Base-by-base conservation (phyloP, 2,113 vertebrate genomes). In the Danionella cerebrum region DNA sequence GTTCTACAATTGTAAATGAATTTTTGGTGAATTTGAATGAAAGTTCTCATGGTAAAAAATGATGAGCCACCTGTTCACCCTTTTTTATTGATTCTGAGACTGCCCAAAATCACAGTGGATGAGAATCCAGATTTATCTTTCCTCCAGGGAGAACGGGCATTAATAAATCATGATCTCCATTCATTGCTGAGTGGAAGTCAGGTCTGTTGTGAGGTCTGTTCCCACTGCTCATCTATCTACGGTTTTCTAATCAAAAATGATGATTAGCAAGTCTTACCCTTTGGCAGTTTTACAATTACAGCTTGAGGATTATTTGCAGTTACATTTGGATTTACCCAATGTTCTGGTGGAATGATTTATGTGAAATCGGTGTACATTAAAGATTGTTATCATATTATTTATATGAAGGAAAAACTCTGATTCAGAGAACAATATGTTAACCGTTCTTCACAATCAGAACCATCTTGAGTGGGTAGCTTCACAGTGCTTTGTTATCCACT, bases 91-190 rank as follows among this genome's bases (percentile, higher is more conserved):
- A 25, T 27, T 19, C 54, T 39, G 54, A 58, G 35, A 39, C n/a
- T 1, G 19, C 19, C 13, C 35, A 9, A 39, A 39, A 41, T 41
- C 54, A 39, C 35, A 11, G 14, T 31, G 51, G 51, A 53, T 33
- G 9, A 11, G 2, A 58, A 58, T 27, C 35, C 8, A 58, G 27
- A 53, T 29, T 12, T 33, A 9, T 33, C 51, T 18, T 53, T 53
- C 27, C 51, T 33, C 29, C 27, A 18, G 51, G 29, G 54, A 58
- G 21, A 58, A 58, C 36, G 1, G 9, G 2, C 35, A 41, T 58
- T 58, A 58, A 58, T 58, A 58, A 58, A 41, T 58, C 51, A 53
- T 53, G 51, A 1, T 58, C 41, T 58, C 21, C n/a, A 41, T 41
- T 41, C 22, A 58, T 19, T 14, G 21, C 24, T 58, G 13, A 41